phyloP scores from a whole-genome alignment of 1,140 invertebrate genomes.

The Euura saliciscinereae region DNA sequence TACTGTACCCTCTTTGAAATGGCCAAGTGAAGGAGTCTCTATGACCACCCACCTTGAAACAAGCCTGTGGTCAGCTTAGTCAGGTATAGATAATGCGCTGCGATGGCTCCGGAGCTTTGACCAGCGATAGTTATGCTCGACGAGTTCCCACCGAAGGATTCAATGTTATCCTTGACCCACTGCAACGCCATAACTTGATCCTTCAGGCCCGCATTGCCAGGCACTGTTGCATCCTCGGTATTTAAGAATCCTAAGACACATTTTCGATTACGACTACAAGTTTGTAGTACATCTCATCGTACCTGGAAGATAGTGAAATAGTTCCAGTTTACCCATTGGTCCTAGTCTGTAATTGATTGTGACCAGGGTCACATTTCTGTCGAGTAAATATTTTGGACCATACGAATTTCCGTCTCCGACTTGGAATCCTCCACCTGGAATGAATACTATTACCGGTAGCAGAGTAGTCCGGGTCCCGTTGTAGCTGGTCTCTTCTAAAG shows the following conservation, averaged over 20 bases:
- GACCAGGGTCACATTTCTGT: constrained; percentile 67
- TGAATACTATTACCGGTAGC: constrained; percentile 50
- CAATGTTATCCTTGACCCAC: constrained; percentile 66
- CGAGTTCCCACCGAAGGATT: constrained; percentile 61
- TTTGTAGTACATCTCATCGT: constrained; percentile 3
- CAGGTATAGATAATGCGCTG: constrained; percentile 68
- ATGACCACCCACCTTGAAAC: constrained; percentile 52
- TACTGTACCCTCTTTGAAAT: no score
- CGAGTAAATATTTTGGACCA: constrained; percentile 66
- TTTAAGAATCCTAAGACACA: constrained; percentile 59
- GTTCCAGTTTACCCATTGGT: constrained; percentile 56
- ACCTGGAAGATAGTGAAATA: not conserved
- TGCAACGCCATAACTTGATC: constrained; percentile 66
- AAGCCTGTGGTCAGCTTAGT: constrained; percentile 50
- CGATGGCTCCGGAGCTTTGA: constrained; percentile 61
- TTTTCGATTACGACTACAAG: no score
- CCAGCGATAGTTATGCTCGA: constrained; percentile 60
- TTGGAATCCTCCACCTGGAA: constrained; percentile 52
- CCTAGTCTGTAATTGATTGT: constrained; percentile 71
- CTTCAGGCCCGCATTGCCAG: constrained; percentile 68
- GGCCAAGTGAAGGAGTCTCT: no score
- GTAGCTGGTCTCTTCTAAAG: not conserved
- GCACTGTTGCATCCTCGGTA: constrained; percentile 60
- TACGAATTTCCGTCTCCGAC: constrained; percentile 50
- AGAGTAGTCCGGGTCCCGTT: not conserved